phyloP scores from a whole-genome alignment of 1,140 invertebrate species.

The Rhopalosiphum maidis region DNA sequence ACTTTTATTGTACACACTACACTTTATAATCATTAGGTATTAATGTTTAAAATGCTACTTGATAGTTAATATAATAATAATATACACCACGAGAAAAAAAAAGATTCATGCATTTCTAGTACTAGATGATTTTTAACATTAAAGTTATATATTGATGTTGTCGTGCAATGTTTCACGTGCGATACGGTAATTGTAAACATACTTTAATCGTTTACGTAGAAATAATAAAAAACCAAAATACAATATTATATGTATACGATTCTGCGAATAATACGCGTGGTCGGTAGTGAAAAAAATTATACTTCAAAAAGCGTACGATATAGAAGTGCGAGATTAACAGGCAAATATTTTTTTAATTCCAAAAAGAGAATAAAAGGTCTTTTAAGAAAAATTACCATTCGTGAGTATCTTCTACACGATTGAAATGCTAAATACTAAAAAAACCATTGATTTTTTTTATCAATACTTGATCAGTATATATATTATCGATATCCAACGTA shows the following conservation, averaged over 20 bases:
- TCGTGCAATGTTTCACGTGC: not conserved
- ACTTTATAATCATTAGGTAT: not conserved
- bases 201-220: not conserved
- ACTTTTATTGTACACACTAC: not conserved
- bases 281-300: not conserved
- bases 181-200: not conserved
- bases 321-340: not conserved
- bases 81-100: not conserved
- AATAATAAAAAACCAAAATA: not conserved
- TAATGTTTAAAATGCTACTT: not conserved
- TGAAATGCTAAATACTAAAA: not conserved
- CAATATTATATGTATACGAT: not conserved
- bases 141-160: not conserved
- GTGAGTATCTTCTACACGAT: not conserved
- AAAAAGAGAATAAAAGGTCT: not conserved
- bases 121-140: not conserved
- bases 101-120: not conserved
- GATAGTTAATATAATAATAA: not conserved
- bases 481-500: not conserved
- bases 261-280: not conserved
- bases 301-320: not conserved
- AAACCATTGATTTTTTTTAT: conserved; percentile 4
- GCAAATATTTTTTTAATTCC: not conserved
- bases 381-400: not conserved
- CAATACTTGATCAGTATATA: not conserved